phyloP scores from a whole-genome alignment of 2,113 vertebrate species.

The Callopanchax toddi region DNA sequence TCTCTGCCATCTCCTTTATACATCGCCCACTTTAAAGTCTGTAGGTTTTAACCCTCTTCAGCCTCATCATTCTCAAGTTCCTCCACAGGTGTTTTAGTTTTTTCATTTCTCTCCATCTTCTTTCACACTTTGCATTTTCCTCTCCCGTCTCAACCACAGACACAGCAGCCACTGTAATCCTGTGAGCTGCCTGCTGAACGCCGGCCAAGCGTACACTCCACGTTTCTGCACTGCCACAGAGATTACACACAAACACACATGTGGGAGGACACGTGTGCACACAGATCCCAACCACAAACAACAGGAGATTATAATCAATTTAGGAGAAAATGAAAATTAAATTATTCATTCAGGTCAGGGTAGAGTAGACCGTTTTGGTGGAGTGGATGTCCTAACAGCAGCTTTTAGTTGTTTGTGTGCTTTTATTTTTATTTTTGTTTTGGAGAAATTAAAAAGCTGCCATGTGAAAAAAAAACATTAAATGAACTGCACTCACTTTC shows the following conservation, averaged over 20 bases:
- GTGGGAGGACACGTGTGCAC: slow-evolving; percentile 23
- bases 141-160: slow-evolving; percentile 54
- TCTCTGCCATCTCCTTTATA: slow-evolving; percentile 13
- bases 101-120: slow-evolving; percentile 8
- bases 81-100: slow-evolving; percentile 14
- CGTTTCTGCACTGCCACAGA: slow-evolving; percentile 50
- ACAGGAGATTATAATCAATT: slow-evolving; percentile 42
- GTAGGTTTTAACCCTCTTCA: neutral
- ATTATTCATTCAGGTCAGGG: slow-evolving; percentile 31
- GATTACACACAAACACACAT: slow-evolving; percentile 60
- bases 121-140: slow-evolving; percentile 10
- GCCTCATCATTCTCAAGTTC: slow-evolving; percentile 6
- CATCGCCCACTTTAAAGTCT: slow-evolving; percentile 6
- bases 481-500: neutral
- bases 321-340: neutral
- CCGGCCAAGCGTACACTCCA: slow-evolving; percentile 65
- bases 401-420: neutral
- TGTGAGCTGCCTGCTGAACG: slow-evolving; percentile 66
- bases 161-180: slow-evolving; percentile 70
- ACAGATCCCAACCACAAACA: slow-evolving; percentile 35
- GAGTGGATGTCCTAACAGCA: too few relatives aligned
- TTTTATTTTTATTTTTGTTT: neutral
- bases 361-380: neutral
- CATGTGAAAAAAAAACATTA: neutral
- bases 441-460: neutral